Base-by-base conservation (phyloP, 2,888 invertebrate species). In the Leucophenga montana region DNA sequence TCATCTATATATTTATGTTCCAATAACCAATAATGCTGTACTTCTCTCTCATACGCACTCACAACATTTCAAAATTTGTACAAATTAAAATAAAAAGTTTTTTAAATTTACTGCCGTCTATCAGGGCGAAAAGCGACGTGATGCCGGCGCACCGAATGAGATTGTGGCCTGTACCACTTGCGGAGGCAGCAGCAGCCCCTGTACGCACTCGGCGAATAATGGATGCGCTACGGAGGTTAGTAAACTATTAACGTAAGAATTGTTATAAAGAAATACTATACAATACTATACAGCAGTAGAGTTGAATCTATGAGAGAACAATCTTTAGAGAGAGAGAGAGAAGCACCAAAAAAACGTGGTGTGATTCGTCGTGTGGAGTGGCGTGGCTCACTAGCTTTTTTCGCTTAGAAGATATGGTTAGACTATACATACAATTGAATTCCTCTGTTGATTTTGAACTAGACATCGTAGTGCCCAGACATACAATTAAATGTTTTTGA, bases 201-300 rank as follows among this genome's bases (percentile, higher is more conserved):
- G 96, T 88, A 95, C 95, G 70, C 96, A 96, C 89, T 93, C 95
- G 70, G 92, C 94, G 70, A 95, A 95, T 88, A 96, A 96, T 87
- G 95, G 95, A 85, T 95, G 95, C 85, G 95, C 95, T 71, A 91
- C 95, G 77, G 95, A 95, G 94, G 95, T 50, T 16, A n/a, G 18
- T 50, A 50, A 50, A 50, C 16, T 3, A 50, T 50, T 16, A n/a
- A 50, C 5, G 13, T 18, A 50, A 50, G 13, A 50, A 13, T 48
- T 48, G 3, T 3, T 33, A 33, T 33, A 5, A 33, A 33, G 33
- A 33, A 33, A 33, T 33, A 33, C 8, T 33, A 5, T 8, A 33
- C 33, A 33, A 8, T 33, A n/a, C n/a, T n/a, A n/a, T 27, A 27
- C 27, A 4, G 27, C 27, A 27, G 27, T 3, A 27, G 27, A 27